These are phyloP conservation scores for Electrophaes corylata DNA, from an alignment of 2,888 invertebrate genomes.

Conservation along the genomic window DNA sequence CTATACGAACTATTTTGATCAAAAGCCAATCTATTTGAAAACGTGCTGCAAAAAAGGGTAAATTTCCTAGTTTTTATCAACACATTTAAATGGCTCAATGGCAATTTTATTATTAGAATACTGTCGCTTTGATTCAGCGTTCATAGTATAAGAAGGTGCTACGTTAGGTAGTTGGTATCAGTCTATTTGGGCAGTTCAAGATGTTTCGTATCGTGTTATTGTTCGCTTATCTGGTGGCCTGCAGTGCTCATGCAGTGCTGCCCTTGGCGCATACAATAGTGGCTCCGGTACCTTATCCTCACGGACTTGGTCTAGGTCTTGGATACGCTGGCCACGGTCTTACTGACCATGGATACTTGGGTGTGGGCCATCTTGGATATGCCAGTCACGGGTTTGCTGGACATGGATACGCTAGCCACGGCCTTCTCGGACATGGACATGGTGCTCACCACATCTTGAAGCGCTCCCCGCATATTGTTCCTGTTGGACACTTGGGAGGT, in stretches of 20 bases:
- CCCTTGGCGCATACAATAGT: constrained; percentile 50
- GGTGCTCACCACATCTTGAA: constrained; percentile 63
- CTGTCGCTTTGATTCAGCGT: constrained; percentile 66
- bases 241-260: constrained; percentile 59
- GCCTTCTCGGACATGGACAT: constrained; percentile 27
- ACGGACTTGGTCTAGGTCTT: constrained; percentile 26
- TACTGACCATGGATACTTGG: constrained; percentile 32
- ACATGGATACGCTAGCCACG: constrained; percentile 44
- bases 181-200: constrained; percentile 48
- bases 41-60: constrained; percentile 46
- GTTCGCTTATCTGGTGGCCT: constrained; percentile 54
- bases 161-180: constrained; percentile 46
- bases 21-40: constrained; percentile 45
- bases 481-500: constrained; percentile 19
- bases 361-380: constrained; percentile 20
- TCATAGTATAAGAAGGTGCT: constrained; percentile 66
- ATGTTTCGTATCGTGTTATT: constrained; percentile 61
- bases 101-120: constrained; percentile 63
- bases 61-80: constrained; percentile 58
- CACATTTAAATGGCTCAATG: constrained; percentile 59
- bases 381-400: constrained; percentile 34
- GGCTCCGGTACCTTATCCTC: constrained; percentile 45
- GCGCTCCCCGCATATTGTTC: constrained; percentile 63
- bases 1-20: constrained; percentile 37
- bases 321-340: constrained; percentile 48